Evolutionary conservation across 2,888 invertebrate genomes (phyloP).

Genomic region (Microctonus aethiopoides): DNA sequence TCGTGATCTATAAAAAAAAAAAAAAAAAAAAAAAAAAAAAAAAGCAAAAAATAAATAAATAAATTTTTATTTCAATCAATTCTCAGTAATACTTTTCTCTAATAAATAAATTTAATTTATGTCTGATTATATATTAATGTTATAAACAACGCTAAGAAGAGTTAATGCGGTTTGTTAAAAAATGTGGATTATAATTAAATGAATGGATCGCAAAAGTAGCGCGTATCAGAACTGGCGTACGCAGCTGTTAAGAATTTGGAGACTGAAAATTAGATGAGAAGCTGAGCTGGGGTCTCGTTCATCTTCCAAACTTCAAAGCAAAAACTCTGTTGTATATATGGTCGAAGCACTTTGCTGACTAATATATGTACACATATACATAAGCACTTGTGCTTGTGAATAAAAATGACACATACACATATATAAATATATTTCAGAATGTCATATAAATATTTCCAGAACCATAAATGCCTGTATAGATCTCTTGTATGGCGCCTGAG

Average conservation of each 20-base stretch:
- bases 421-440: conserved; percentile 61
- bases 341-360: conserved; percentile 30
- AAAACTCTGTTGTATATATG: conserved; percentile 52
- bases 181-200: not conserved
- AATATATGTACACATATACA: conserved; percentile 15
- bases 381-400: conserved; percentile 10
- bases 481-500: conserved; percentile 23
- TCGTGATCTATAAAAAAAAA: conserved; percentile 70
- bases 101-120: not conserved
- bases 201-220: conserved; percentile 3
- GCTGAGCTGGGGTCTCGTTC: conserved; percentile 44
- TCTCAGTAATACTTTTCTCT: not conserved
- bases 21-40: not conserved
- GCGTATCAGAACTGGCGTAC: conserved; percentile 39
- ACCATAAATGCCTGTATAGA: conserved; percentile 17
- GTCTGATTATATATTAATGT: not conserved
- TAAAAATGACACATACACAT: not conserved
- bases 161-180: not conserved
- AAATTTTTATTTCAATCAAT: not conserved
- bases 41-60: not conserved
- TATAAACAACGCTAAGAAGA: not conserved
- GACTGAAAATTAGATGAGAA: conserved; percentile 56
- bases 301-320: conserved; percentile 61
- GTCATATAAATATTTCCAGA: not conserved
- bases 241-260: conserved; percentile 53